Evolutionary conservation across 2,797 vertebrate species (phyloP).

Genomic region (Phrynocephalus forsythii): DNA sequence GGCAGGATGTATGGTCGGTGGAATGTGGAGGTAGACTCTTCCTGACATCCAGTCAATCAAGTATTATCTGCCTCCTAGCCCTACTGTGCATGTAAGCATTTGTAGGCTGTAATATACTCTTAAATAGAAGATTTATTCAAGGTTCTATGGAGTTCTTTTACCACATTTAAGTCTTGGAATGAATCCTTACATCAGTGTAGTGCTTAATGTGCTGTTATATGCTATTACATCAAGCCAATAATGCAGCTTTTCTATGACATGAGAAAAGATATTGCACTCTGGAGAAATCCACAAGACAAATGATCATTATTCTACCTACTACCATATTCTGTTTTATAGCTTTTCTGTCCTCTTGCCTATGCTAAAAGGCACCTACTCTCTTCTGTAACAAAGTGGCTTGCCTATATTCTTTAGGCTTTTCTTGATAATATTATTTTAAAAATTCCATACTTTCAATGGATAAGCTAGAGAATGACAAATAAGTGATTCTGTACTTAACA

Average conservation of each 20-base stretch:
- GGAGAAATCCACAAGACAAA: conserved; percentile 8
- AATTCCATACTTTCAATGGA: not conserved
- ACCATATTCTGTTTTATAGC: not conserved
- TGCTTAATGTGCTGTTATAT: conserved; percentile 11
- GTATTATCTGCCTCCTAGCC: not conserved
- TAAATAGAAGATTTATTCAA: not conserved
- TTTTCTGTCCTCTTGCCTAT: not conserved
- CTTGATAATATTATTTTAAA: not conserved
- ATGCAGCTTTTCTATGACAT: conserved; percentile 1
- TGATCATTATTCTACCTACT: not conserved
- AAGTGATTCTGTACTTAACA: not conserved
- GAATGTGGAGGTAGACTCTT: no score
- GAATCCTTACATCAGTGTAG: not conserved
- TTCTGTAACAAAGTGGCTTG: not conserved
- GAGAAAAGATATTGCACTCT: not conserved
- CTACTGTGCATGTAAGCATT: not conserved
- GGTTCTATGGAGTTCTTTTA: not conserved
- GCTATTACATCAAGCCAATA: not conserved
- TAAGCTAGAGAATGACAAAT: not conserved
- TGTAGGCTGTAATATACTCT: not conserved
- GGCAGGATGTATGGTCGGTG: no score
- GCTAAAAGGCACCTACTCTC: not conserved
- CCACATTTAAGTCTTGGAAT: not conserved
- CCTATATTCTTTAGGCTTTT: not conserved
- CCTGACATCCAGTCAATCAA: not conserved